Percentiles rank a stretch among this genome's conserved stretches.
Evolutionary conservation across 1,140 invertebrate genomes (phyloP).

Genomic region (Drosophila lowei): DNA sequence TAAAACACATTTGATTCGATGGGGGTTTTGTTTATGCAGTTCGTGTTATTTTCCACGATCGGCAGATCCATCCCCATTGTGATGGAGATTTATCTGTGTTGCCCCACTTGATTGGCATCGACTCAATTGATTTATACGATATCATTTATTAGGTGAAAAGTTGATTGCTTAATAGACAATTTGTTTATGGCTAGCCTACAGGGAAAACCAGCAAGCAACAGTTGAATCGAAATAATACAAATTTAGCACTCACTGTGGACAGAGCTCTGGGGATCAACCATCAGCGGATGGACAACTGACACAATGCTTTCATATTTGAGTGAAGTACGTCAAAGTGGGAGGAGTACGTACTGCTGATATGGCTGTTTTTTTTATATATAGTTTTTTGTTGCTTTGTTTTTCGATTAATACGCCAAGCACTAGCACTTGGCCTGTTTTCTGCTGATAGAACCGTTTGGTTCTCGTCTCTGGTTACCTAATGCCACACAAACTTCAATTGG

Average conservation of each 20-base stretch:
- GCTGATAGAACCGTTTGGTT: conserved; percentile 10
- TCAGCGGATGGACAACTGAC: conserved; percentile 40
- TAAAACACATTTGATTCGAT: conserved; percentile 56
- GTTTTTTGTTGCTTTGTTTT: neutral
- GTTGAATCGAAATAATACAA: conserved; percentile 33
- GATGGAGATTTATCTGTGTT: conserved; percentile 70
- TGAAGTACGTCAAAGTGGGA: no score
- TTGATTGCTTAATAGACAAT: conserved; percentile 67
- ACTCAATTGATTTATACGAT: conserved; percentile 77
- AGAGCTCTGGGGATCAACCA: neutral
- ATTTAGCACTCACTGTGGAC: conserved; percentile 10
- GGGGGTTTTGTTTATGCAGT: conserved; percentile 37
- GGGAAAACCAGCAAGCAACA: conserved; percentile 3
- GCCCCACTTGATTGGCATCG: conserved; percentile 73
- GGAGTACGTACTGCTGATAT: conserved; percentile 33
- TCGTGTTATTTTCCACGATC: conserved; percentile 39
- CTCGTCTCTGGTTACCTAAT: conserved; percentile 65
- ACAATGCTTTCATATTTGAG: conserved; percentile 29
- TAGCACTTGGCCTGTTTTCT: no score
- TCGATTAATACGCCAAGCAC: neutral
- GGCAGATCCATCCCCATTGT: conserved; percentile 41
- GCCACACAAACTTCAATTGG: conserved; percentile 38
- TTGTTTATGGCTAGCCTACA: conserved; percentile 53
- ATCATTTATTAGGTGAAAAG: conserved; percentile 76
- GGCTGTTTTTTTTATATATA: neutral